These are phyloP conservation scores for Bimastos eiseni DNA, from an alignment of 2,888 invertebrate genomes.

Conservation along the genomic window DNA sequence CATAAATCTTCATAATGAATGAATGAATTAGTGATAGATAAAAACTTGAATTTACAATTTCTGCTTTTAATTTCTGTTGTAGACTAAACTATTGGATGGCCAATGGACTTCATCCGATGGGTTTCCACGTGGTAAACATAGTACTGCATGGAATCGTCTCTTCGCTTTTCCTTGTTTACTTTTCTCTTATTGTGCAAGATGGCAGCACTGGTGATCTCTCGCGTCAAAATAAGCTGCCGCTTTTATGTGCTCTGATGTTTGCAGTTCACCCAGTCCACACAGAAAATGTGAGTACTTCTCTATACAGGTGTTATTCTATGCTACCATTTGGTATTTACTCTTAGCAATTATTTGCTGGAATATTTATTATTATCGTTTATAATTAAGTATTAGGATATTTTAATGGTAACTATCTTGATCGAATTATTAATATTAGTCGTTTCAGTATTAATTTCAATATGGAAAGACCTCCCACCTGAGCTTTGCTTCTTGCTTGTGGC, in stretches of 20 bases:
- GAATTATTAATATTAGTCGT: too few species aligned
- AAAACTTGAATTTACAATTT: too few species aligned
- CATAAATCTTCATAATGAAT: too few species aligned
- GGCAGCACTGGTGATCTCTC: not conserved
- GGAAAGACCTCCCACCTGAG: too few species aligned
- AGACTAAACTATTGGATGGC: conserved; percentile 68
- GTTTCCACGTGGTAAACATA: conserved; percentile 78
- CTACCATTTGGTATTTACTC: too few species aligned
- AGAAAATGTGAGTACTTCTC: conserved; percentile 72
- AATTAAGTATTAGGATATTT: too few species aligned
- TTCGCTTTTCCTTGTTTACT: conserved; percentile 66
- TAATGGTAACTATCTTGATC: too few species aligned
- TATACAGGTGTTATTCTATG: not conserved
- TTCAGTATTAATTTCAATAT: too few species aligned
- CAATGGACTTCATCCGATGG: conserved; percentile 65
- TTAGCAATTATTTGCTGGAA: too few species aligned
- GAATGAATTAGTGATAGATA: too few species aligned
- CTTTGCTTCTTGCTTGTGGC: too few species aligned
- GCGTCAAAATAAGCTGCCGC: conserved; percentile 60
- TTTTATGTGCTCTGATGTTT: conserved; percentile 76
- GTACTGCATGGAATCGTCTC: conserved; percentile 72
- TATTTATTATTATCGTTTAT: too few species aligned
- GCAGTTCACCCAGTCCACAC: conserved; percentile 90
- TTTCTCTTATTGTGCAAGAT: conserved; percentile 58
- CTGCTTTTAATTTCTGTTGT: conserved; percentile 46